Conservation (phyloP, 2,797 vertebrate species). For the Oceanodroma leucorhoa region DNA sequence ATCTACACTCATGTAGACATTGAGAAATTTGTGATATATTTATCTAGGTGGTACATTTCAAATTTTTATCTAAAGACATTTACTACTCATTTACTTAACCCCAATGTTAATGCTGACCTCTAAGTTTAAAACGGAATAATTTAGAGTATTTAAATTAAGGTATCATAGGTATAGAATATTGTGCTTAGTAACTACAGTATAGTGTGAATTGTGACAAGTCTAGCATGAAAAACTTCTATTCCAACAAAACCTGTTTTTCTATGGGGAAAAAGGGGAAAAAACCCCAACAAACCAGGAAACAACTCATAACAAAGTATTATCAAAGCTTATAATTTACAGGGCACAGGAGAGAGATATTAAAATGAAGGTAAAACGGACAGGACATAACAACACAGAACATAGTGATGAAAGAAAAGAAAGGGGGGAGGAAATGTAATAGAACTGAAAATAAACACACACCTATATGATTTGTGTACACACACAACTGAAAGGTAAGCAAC, state of each 20-base stretch:
- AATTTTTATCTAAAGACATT: neutral
- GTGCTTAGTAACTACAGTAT: neutral
- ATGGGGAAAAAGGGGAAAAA: accelerated
- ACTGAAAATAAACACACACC: neutral
- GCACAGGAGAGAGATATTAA: neutral
- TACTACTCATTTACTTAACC: neutral
- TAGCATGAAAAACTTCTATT: neutral
- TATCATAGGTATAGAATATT: neutral
- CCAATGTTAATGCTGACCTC: neutral
- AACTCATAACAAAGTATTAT: neutral
- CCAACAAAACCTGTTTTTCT: neutral
- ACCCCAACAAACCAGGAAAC: accelerated
- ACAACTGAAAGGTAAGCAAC: neutral
- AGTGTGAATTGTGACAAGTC: neutral
- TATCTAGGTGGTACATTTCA: neutral
- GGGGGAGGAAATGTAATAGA: neutral
- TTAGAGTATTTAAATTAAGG: neutral
- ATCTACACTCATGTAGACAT: accelerated
- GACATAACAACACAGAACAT: neutral
- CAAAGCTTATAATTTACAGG: neutral
- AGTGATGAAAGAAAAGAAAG: neutral
- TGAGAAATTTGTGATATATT: neutral
- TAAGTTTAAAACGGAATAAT: neutral
- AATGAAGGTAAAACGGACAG: neutral
- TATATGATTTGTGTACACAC: neutral